A percentile compares a stretch with the other conserved stretches of the same genome.
These are phyloP conservation scores for Teinopalpus imperialis DNA, from an alignment of 2,888 invertebrate species.

Conservation along the genomic window DNA sequence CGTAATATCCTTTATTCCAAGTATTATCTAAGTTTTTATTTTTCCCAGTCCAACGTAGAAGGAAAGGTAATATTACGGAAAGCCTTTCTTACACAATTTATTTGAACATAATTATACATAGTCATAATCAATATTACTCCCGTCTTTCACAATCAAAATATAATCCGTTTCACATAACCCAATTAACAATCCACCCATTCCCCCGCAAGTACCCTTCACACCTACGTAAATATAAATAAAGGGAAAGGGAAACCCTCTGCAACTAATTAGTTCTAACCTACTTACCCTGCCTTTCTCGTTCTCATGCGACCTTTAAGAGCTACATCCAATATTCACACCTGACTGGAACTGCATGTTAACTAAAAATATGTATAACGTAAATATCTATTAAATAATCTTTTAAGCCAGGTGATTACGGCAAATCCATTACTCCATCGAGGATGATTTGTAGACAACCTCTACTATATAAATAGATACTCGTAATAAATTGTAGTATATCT, in stretches of 20 bases:
- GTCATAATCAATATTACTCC: not conserved
- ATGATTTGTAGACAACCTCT: too few relatives aligned
- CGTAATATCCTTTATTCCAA: too few relatives aligned
- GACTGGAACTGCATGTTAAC: constrained; percentile 2
- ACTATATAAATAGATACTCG: too few relatives aligned
- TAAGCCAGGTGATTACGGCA: too few relatives aligned
- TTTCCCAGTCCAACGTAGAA: too few relatives aligned
- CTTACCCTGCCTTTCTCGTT: constrained; percentile 17
- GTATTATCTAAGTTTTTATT: too few relatives aligned
- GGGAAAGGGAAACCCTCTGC: constrained; percentile 4
- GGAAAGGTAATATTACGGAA: too few relatives aligned
- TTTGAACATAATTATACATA: not conserved
- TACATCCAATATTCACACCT: constrained; percentile 7
- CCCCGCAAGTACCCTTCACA: constrained; percentile 12
- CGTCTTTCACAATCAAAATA: constrained; percentile 5
- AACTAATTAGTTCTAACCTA: constrained; percentile 25
- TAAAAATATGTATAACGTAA: too few relatives aligned
- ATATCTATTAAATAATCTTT: too few relatives aligned
- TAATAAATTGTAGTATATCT: too few relatives aligned
- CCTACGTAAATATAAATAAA: constrained; percentile 23
- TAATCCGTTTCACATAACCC: constrained; percentile 15
- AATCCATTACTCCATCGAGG: too few relatives aligned
- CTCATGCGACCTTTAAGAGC: constrained; percentile 22
- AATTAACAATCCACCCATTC: constrained; percentile 16
- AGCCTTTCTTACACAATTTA: too few relatives aligned